Conservation (phyloP, 1,140 invertebrate species). For the Aradophagus sp. region DNA sequence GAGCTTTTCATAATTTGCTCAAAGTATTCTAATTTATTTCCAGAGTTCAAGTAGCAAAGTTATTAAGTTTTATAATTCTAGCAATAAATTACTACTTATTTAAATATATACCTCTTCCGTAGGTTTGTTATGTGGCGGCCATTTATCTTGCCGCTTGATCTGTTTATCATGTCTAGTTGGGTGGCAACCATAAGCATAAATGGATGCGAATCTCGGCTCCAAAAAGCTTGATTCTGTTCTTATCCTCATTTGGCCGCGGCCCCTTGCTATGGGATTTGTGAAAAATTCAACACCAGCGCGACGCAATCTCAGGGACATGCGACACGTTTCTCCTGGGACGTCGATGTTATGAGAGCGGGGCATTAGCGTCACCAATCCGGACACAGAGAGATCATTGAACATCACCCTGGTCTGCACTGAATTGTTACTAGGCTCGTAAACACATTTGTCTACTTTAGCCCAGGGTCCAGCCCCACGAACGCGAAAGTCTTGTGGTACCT, state of each 20-base stretch:
- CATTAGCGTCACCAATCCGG: slow-evolving; percentile 81
- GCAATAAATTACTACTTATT: not conserved
- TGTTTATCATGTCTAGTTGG: slow-evolving; percentile 65
- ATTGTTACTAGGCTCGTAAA: slow-evolving; percentile 82
- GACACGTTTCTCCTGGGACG: slow-evolving; percentile 77
- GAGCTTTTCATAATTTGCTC: too few species aligned
- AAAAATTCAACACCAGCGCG: slow-evolving; percentile 84
- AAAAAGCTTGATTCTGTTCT: slow-evolving; percentile 87
- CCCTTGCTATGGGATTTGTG: slow-evolving; percentile 75
- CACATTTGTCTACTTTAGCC: slow-evolving; percentile 81
- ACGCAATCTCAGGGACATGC: slow-evolving; percentile 85
- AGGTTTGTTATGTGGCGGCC: slow-evolving; percentile 54
- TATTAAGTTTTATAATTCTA: too few species aligned
- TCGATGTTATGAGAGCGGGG: slow-evolving; percentile 70
- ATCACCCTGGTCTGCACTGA: slow-evolving; percentile 83
- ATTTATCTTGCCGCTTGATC: slow-evolving; percentile 69
- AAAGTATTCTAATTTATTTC: too few species aligned
- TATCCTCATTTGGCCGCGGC: slow-evolving; percentile 81
- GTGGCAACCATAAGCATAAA: slow-evolving; percentile 87
- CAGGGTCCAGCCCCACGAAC: slow-evolving; percentile 58
- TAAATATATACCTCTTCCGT: slow-evolving; percentile 45
- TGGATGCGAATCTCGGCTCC: slow-evolving; percentile 86
- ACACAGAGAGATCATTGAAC: slow-evolving; percentile 86
- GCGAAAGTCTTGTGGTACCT: slow-evolving; percentile 55
- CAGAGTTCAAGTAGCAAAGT: too few species aligned